Evolutionary conservation across 2,888 invertebrate species (phyloP).

Genomic region (Lepidochitona cinerea): DNA sequence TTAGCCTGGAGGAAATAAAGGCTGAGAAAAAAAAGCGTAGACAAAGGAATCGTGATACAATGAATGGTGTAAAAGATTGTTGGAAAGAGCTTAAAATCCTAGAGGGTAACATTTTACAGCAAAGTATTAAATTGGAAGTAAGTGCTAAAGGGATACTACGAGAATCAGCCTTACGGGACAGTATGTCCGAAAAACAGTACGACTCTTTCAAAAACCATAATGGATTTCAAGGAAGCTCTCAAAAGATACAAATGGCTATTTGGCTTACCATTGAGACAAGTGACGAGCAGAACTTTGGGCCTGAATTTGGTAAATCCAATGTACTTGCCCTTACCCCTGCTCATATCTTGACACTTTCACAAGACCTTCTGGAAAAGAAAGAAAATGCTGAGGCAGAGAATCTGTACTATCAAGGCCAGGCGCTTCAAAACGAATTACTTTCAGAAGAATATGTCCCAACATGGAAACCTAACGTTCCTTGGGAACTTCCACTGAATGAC

Average conservation of each 20-base stretch:
- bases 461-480: no score
- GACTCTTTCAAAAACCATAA: no score
- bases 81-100: slow-evolving; percentile 17
- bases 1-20: slow-evolving; percentile 20
- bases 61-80: slow-evolving; percentile 1
- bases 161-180: slow-evolving; percentile 36
- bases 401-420: no score
- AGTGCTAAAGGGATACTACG: slow-evolving; percentile 47
- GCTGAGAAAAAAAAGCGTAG: background rate
- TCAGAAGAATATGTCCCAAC: no score
- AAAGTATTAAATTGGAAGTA: slow-evolving; percentile 20
- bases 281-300: no score
- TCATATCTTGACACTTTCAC: no score
- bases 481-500: no score
- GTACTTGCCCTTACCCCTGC: background rate
- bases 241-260: background rate
- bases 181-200: background rate
- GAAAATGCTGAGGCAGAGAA: no score
- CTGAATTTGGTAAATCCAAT: background rate
- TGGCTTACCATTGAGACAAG: background rate
- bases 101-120: slow-evolving; percentile 13
- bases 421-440: no score
- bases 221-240: no score
- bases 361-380: no score
- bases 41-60: background rate